Evolutionary conservation across 2,888 invertebrate species (phyloP).

Genomic region (Lasiommata megera): DNA sequence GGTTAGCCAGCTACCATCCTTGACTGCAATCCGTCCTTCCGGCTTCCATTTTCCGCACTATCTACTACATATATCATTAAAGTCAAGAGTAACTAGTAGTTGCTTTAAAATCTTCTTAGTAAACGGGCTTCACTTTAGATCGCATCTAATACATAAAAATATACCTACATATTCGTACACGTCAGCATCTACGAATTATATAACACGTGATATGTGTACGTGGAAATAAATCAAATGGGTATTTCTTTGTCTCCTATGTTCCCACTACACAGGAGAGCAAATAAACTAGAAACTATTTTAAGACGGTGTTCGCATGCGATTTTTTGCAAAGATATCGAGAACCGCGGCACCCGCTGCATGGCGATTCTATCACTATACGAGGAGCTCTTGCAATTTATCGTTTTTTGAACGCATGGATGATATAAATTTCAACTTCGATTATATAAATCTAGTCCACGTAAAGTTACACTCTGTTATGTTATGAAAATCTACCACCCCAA

Average conservation of each 20-base stretch:
- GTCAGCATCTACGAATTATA: background rate
- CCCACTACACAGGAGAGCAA: background rate
- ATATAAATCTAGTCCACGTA: slow-evolving; percentile 1
- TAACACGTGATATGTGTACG: background rate
- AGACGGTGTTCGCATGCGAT: slow-evolving; percentile 8
- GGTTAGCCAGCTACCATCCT: no score
- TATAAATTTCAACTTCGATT: slow-evolving; percentile 17
- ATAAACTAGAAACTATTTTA: slow-evolving; percentile 9
- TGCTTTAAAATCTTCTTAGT: no score
- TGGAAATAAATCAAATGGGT: slow-evolving; percentile 1
- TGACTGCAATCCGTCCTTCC: no score
- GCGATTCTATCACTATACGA: slow-evolving; percentile 18
- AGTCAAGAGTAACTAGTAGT: no score
- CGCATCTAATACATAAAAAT: no score
- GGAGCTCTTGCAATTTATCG: slow-evolving; percentile 1
- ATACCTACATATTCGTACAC: no score
- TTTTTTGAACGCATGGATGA: slow-evolving; percentile 13
- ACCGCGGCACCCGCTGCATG: background rate
- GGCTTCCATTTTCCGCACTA: no score
- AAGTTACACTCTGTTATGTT: background rate
- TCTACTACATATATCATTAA: no score
- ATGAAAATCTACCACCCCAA: background rate
- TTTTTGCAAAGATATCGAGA: slow-evolving; percentile 10
- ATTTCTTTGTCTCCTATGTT: background rate
- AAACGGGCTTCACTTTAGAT: no score